Evolutionary conservation across 2,113 vertebrate species (phyloP).

Genomic region (Poicephalus meyeri): DNA sequence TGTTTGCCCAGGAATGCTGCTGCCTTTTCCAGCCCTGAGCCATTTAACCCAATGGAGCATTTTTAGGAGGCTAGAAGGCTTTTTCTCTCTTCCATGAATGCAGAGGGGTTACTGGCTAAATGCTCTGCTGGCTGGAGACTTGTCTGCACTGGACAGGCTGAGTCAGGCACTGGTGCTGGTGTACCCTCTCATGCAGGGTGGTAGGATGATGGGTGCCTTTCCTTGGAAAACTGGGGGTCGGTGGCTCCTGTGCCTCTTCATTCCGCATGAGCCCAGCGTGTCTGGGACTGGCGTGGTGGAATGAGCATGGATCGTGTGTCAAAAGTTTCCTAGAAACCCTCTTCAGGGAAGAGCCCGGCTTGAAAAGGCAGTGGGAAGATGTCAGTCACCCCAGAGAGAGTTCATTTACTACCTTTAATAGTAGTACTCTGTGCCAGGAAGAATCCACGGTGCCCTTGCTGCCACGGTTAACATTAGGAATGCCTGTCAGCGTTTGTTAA

Average conservation of each 20-base stretch:
- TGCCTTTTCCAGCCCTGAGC: background rate
- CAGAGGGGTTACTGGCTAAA: background rate
- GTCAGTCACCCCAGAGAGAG: background rate
- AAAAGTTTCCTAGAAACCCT: conserved; percentile 31
- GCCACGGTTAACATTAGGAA: background rate
- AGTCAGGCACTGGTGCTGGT: background rate
- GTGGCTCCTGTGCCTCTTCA: accelerated
- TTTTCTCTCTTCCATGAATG: background rate
- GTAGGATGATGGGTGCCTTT: background rate
- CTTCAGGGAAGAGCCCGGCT: background rate
- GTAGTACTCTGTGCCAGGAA: background rate
- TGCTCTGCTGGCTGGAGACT: background rate
- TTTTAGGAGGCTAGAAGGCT: background rate
- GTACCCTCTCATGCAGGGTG: background rate
- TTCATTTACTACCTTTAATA: conserved; percentile 15
- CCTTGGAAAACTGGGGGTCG: accelerated
- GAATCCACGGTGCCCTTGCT: background rate
- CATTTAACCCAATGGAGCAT: background rate
- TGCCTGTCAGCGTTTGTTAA: background rate
- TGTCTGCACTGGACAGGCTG: background rate
- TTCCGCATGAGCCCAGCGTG: background rate
- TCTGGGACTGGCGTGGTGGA: accelerated
- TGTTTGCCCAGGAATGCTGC: accelerated
- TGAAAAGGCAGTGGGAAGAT: background rate
- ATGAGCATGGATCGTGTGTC: background rate